A percentile compares a stretch with the other conserved stretches of the same genome.
These are phyloP conservation scores for Sinohyriopsis cumingii DNA, from an alignment of 2,888 invertebrate genomes.

Conservation along the genomic window DNA sequence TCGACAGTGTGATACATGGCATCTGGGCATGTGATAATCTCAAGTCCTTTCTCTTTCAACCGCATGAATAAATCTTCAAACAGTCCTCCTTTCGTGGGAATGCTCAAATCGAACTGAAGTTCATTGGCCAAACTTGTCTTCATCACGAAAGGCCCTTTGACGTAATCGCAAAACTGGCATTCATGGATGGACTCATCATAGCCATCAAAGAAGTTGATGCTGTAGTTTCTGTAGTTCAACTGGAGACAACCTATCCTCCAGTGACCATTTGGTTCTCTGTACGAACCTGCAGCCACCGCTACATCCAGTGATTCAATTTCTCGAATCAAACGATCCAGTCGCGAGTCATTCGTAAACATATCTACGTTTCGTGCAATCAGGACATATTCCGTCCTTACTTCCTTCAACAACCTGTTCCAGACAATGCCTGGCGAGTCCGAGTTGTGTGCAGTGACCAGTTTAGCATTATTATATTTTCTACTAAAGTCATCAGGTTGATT, in stretches of 20 bases:
- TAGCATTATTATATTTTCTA: slow-evolving; percentile 1
- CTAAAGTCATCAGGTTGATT: not conserved
- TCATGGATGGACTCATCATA: slow-evolving; percentile 60
- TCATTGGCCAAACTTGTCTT: slow-evolving; percentile 40
- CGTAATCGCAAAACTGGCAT: slow-evolving; percentile 64
- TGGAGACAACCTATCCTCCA: slow-evolving; percentile 64
- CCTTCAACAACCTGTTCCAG: slow-evolving; percentile 44
- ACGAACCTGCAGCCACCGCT: slow-evolving; percentile 53
- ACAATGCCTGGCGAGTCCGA: slow-evolving; percentile 30
- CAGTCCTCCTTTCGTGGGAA: slow-evolving; percentile 33
- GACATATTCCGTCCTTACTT: slow-evolving; percentile 55
- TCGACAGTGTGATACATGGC: slow-evolving; percentile 55
- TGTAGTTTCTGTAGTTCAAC: slow-evolving; percentile 52
- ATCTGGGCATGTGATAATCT: slow-evolving; percentile 62
- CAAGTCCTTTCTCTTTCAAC: slow-evolving; percentile 29
- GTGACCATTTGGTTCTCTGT: slow-evolving; percentile 48
- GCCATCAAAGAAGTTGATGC: slow-evolving; percentile 53
- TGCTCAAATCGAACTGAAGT: slow-evolving; percentile 33
- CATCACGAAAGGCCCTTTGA: slow-evolving; percentile 59
- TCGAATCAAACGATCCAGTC: slow-evolving; percentile 56
- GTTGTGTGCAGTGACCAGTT: not conserved
- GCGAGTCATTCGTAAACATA: slow-evolving; percentile 45
- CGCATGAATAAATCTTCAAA: slow-evolving; percentile 64
- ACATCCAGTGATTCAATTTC: slow-evolving; percentile 49
- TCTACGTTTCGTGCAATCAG: slow-evolving; percentile 50